Conservation (phyloP, 2,113 vertebrate genomes). For the Trichomycterus rosablanca region DNA sequence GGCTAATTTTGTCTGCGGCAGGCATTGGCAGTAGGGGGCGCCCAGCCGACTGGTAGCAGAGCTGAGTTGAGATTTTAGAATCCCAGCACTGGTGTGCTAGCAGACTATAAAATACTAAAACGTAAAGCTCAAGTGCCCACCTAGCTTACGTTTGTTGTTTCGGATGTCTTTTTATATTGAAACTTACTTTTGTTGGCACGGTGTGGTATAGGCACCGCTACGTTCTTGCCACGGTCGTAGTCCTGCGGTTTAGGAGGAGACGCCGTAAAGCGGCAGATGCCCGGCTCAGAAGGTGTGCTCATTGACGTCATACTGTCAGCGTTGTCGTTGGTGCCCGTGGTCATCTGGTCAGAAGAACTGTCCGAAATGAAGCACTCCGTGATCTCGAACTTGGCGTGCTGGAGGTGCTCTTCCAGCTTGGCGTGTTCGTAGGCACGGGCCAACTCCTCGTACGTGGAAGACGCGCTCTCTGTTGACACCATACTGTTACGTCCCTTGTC, state of each 20-base stretch:
- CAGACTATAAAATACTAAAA: too few relatives aligned
- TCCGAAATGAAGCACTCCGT: conserved; percentile 99
- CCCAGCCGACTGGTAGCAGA: too few relatives aligned
- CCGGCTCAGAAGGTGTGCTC: conserved; percentile 95
- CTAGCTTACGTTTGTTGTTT: too few relatives aligned
- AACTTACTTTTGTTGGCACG: conserved; percentile 89
- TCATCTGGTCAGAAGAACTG: conserved; percentile 96
- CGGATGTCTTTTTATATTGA: too few relatives aligned
- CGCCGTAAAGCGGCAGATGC: conserved; percentile 97
- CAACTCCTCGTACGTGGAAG: conserved; percentile 96
- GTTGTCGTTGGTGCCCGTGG: conserved; percentile 97
- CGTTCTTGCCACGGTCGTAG: conserved; percentile 89
- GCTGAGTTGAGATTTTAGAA: too few relatives aligned
- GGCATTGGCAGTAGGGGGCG: too few relatives aligned
- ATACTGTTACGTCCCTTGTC: conserved; percentile 99
- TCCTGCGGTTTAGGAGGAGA: conserved; percentile 98
- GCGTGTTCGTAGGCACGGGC: conserved; percentile 95
- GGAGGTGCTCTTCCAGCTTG: conserved; percentile 97
- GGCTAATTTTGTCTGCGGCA: too few relatives aligned
- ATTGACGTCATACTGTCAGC: conserved; percentile 98
- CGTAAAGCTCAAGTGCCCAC: too few relatives aligned
- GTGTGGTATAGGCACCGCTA: conserved; percentile 97
- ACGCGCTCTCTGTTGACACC: conserved; percentile 98
- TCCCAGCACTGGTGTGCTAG: too few relatives aligned
- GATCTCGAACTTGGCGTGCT: conserved; percentile 98